Conservation (phyloP, 2,797 vertebrate genomes). For the Notoglanidium macrostoma region DNA sequence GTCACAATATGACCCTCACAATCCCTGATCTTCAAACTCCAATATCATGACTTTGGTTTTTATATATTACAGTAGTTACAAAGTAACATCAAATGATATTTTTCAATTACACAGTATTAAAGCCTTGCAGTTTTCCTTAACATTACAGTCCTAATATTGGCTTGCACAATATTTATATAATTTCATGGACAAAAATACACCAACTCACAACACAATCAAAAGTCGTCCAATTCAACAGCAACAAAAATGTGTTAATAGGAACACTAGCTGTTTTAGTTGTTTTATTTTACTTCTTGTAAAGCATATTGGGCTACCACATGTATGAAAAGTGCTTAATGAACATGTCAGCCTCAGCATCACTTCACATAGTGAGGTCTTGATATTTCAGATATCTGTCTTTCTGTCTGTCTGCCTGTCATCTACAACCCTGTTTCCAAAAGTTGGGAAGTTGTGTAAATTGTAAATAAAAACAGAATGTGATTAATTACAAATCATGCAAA, state of each 20-base stretch:
- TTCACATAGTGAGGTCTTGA: neutral
- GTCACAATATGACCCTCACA: neutral
- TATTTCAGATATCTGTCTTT: neutral
- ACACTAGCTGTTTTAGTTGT: neutral
- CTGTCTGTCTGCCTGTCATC: too few species aligned
- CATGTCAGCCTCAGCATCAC: neutral
- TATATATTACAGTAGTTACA: neutral
- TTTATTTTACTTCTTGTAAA: neutral
- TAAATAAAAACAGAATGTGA: too few species aligned
- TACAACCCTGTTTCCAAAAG: too few species aligned
- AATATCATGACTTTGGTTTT: neutral
- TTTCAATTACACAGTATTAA: neutral
- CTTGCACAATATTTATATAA: neutral
- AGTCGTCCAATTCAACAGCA: neutral
- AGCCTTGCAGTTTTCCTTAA: neutral
- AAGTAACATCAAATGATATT: neutral
- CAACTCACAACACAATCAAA: neutral
- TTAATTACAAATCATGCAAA: too few species aligned
- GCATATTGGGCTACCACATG: neutral
- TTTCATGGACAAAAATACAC: neutral
- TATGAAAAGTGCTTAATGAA: neutral
- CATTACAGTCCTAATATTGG: neutral
- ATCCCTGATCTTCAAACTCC: neutral
- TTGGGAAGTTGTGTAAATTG: too few species aligned
- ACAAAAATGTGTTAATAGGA: neutral